Evolutionary conservation across 2,797 vertebrate genomes (phyloP).

Genomic region (Thamnophis elegans): DNA sequence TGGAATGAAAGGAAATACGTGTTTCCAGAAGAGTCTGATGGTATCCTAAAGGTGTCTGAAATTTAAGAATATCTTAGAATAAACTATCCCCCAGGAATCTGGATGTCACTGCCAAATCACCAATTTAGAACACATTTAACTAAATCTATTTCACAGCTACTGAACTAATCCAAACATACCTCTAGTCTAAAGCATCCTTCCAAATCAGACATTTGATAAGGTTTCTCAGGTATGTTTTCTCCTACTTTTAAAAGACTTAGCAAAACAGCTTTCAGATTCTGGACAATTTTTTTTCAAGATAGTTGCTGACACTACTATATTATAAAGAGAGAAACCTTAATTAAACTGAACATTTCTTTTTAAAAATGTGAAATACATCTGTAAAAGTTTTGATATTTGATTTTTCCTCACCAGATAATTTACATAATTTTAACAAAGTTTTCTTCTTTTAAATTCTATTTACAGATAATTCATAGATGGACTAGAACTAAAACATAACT

Average conservation of each 20-base stretch:
- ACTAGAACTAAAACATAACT: neutral
- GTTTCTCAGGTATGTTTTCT: neutral
- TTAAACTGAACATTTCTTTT: conserved; percentile 37
- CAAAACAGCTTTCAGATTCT: conserved; percentile 57
- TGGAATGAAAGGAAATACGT: neutral
- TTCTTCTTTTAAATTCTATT: conserved; percentile 19
- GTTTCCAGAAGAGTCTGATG: neutral
- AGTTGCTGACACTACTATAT: conserved; percentile 55
- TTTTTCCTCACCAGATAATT: conserved; percentile 42
- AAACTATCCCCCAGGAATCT: neutral
- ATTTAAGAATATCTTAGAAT: neutral
- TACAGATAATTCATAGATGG: neutral
- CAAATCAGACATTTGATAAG: neutral
- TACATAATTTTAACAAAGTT: conserved; percentile 7
- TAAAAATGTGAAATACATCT: conserved; percentile 31
- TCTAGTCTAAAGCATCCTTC: neutral
- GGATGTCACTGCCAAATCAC: neutral
- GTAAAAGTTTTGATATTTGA: conserved; percentile 50
- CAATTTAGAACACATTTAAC: neutral
- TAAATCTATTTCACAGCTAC: neutral
- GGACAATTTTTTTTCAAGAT: conserved; percentile 44
- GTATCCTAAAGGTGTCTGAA: neutral
- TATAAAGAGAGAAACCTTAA: conserved; percentile 53
- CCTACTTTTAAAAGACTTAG: conserved; percentile 8
- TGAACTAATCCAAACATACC: neutral